phyloP scores from a whole-genome alignment of 2,113 vertebrate species.

The Lucifuga dentata region DNA sequence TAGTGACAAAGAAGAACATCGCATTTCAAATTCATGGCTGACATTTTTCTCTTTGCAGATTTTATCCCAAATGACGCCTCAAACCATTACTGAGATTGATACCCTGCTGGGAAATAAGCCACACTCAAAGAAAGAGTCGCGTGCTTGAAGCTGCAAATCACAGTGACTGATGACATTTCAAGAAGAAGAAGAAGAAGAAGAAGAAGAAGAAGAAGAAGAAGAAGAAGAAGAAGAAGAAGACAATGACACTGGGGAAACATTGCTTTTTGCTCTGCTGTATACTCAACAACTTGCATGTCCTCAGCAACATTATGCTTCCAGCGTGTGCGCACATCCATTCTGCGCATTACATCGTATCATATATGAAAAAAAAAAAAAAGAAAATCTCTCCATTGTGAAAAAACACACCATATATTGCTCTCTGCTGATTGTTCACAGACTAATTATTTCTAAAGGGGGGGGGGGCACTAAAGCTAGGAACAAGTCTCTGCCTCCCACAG shows the following conservation, averaged over 20 bases:
- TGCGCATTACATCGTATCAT: constrained; percentile 74
- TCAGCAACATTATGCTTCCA: constrained; percentile 82
- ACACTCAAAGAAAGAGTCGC: constrained; percentile 86
- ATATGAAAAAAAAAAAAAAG: constrained; percentile 54
- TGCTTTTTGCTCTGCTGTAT: constrained; percentile 77
- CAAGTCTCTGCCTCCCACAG: constrained; percentile 43
- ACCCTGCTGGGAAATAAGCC: constrained; percentile 90
- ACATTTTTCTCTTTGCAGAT: constrained; percentile 75
- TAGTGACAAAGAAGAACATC: neutral
- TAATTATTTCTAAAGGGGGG: constrained; percentile 40
- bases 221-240: constrained; percentile 62
- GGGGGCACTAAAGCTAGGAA: constrained; percentile 23
- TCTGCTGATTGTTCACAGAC: constrained; percentile 59
- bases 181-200: constrained; percentile 60
- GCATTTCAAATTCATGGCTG: neutral
- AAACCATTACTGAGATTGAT: constrained; percentile 88
- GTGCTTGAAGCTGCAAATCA: constrained; percentile 75
- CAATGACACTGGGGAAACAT: constrained; percentile 61
- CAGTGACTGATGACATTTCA: constrained; percentile 52
- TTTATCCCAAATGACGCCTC: constrained; percentile 89
- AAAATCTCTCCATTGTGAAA: constrained; percentile 55
- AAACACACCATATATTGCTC: constrained; percentile 60
- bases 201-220: constrained; percentile 58
- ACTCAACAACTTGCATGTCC: constrained; percentile 82
- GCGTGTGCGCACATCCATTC: constrained; percentile 74